These are phyloP conservation scores for Phocoena phocoena DNA, from an alignment of 2,113 vertebrate species.

Conservation along the genomic window DNA sequence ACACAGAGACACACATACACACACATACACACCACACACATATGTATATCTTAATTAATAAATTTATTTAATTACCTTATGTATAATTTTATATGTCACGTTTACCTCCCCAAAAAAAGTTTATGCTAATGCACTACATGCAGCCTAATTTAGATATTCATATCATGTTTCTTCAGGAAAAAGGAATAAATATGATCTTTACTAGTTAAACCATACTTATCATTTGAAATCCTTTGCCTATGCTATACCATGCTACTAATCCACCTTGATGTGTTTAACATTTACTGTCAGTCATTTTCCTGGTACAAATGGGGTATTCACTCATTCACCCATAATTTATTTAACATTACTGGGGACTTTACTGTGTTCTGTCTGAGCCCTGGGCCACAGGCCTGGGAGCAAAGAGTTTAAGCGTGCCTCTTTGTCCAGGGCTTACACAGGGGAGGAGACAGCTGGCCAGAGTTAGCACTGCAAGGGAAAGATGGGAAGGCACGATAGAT, in stretches of 20 bases:
- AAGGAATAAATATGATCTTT: neutral
- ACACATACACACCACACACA: too few relatives aligned
- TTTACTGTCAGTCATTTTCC: neutral
- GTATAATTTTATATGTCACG: neutral
- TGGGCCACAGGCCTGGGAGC: neutral
- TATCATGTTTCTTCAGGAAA: neutral
- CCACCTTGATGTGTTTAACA: neutral
- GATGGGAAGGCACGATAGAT: rapidly evolving
- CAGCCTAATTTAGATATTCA: neutral
- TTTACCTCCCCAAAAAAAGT: neutral
- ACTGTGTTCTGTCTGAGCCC: rapidly evolving
- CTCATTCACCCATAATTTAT: too few relatives aligned
- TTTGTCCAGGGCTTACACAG: neutral
- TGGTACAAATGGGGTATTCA: rapidly evolving
- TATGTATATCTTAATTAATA: neutral
- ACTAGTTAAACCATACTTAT: neutral
- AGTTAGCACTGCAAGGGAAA: rapidly evolving
- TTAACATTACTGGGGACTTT: neutral
- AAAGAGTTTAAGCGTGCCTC: rapidly evolving
- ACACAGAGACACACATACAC: neutral
- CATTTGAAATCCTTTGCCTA: neutral
- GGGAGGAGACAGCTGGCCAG: neutral
- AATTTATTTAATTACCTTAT: neutral
- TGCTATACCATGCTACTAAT: rapidly evolving
- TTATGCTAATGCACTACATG: neutral